phyloP scores from a whole-genome alignment of 2,888 invertebrate species.

The Phoronis australis region DNA sequence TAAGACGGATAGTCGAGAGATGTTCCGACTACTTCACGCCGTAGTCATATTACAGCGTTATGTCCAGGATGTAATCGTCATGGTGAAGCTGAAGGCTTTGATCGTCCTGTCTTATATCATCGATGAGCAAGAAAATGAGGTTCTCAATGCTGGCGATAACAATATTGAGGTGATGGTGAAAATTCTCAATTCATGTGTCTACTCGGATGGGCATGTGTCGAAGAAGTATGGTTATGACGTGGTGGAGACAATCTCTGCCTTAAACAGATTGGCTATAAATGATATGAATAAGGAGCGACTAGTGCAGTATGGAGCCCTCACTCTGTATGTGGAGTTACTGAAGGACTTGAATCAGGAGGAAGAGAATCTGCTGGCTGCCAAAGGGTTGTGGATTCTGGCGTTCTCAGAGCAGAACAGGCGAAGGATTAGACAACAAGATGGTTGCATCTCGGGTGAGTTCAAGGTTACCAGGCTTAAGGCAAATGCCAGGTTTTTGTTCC shows the following conservation, averaged over 20 bases:
- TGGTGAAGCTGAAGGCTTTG: too few species aligned
- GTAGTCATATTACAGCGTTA: too few species aligned
- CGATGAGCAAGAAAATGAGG: not conserved
- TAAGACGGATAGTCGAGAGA: too few species aligned
- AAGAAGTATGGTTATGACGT: not conserved
- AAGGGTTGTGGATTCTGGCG: not conserved
- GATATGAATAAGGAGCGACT: not conserved
- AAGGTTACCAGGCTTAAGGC: too few species aligned
- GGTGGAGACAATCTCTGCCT: not conserved
- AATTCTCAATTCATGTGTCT: not conserved
- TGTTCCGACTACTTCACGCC: too few species aligned
- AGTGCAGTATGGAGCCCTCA: not conserved
- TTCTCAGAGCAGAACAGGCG: not conserved
- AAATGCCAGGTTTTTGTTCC: too few species aligned
- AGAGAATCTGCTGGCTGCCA: not conserved
- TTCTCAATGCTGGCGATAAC: not conserved
- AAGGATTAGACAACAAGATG: not conserved
- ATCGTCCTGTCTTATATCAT: not conserved
- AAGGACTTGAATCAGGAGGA: not conserved
- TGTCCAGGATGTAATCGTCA: too few species aligned
- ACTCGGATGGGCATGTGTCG: not conserved
- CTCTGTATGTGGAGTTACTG: not conserved
- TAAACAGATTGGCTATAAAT: not conserved
- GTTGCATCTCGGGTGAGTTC: too few species aligned
- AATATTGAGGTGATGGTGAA: not conserved